Percentiles rank a stretch among this genome's conserved stretches.
phyloP scores from a whole-genome alignment of 2,888 invertebrate species.

The Anthophora plumipes region DNA sequence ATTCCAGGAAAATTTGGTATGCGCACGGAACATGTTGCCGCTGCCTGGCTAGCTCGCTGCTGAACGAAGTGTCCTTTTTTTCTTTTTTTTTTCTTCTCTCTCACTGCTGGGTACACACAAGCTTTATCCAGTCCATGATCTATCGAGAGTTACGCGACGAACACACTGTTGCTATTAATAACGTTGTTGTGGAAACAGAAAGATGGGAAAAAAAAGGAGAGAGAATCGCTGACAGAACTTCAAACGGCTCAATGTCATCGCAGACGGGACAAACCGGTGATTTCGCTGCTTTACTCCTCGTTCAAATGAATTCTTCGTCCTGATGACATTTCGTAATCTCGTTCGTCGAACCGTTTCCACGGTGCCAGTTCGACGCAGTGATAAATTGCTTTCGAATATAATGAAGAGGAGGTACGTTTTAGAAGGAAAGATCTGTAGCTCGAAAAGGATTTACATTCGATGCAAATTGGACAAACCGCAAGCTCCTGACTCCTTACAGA shows the following conservation, averaged over 20 bases:
- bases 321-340: not conserved
- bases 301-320: not conserved
- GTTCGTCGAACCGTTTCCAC: not conserved
- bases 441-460: conserved; percentile 4
- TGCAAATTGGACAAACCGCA: conserved; percentile 1
- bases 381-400: not conserved
- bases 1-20: conserved; percentile 31
- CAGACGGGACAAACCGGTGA: not conserved
- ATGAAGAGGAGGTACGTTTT: not conserved
- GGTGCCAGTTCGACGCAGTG: not conserved
- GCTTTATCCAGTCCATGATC: conserved; percentile 1
- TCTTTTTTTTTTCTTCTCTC: conserved; percentile 3
- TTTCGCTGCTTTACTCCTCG: not conserved
- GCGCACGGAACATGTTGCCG: not conserved
- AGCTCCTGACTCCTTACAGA: not conserved
- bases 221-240: conserved; percentile 16
- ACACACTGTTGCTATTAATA: conserved; percentile 31
- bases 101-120: not conserved
- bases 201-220: not conserved
- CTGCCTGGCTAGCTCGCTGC: too few species aligned
- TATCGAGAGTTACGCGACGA: conserved; percentile 22
- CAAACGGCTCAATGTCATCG: conserved; percentile 15
- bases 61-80: not conserved
- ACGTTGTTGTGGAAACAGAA: not conserved
- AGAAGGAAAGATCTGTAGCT: not conserved